Conservation (phyloP, 2,888 invertebrate genomes). For the Tricholauxania praeusta region DNA sequence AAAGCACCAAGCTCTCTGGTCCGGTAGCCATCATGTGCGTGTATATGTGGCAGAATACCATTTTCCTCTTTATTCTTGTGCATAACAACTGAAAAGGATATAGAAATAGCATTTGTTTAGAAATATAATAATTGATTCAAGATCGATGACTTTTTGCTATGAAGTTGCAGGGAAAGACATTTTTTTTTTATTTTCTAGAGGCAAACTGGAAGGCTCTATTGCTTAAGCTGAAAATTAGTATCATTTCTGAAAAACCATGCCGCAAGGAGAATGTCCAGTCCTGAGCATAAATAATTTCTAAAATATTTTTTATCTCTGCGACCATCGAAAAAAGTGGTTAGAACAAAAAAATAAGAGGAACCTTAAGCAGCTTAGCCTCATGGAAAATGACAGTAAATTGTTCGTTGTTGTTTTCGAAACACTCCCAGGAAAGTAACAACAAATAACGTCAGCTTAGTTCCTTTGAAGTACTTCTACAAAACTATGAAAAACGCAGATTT, state of each 20-base stretch:
- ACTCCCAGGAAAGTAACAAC: background rate
- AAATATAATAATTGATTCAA: too few relatives aligned
- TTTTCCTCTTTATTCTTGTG: constrained; percentile 95
- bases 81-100: constrained; percentile 86
- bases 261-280: constrained; percentile 14
- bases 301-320: background rate
- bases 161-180: too few relatives aligned
- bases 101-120: constrained; percentile 15
- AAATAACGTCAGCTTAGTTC: background rate
- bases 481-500: constrained; percentile 21
- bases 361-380: too few relatives aligned
- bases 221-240: too few relatives aligned
- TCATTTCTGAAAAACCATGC: too few relatives aligned
- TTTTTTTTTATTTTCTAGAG: too few relatives aligned
- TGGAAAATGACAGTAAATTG: too few relatives aligned
- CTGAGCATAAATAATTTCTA: background rate
- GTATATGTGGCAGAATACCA: constrained; percentile 75
- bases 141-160: too few relatives aligned
- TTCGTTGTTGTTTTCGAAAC: background rate
- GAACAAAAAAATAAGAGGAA: too few relatives aligned
- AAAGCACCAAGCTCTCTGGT: constrained; percentile 84
- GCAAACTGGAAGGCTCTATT: too few relatives aligned
- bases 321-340: too few relatives aligned
- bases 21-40: constrained; percentile 73
- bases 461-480: background rate